These are phyloP conservation scores for Percina caprodes DNA, from an alignment of 2,113 vertebrate genomes.

Conservation along the genomic window DNA sequence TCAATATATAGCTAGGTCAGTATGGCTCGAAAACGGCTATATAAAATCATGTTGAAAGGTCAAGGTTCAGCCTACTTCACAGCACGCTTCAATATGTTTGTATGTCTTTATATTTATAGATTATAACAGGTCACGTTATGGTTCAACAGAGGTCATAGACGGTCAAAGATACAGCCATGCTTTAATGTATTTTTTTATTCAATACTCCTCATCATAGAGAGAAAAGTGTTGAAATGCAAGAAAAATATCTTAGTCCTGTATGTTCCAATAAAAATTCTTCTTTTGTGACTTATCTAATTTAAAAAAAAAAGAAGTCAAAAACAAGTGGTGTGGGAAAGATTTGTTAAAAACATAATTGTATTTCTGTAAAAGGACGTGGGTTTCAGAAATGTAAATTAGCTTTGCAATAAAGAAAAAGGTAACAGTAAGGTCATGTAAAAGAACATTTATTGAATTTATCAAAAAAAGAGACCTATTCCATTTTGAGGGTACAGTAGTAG, in stretches of 20 bases:
- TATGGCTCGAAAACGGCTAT: neutral
- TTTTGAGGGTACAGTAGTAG: neutral
- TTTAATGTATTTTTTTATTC: neutral
- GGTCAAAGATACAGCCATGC: neutral
- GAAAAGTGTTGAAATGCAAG: neutral
- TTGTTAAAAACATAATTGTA: neutral
- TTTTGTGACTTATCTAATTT: neutral
- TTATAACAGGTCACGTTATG: neutral
- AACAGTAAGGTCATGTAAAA: neutral
- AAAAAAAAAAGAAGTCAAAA: neutral
- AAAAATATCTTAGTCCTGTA: neutral
- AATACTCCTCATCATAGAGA: neutral
- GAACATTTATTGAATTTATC: slow-evolving; percentile 1
- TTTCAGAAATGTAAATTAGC: neutral
- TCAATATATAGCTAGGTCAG: slow-evolving; percentile 3
- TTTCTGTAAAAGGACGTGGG: neutral
- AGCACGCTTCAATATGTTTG: neutral
- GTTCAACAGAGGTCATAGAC: neutral
- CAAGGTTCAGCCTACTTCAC: slow-evolving; percentile 7
- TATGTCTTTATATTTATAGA: slow-evolving; percentile 12
- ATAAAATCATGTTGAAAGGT: neutral
- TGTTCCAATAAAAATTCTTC: neutral
- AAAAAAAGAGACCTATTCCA: neutral
- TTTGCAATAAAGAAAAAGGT: neutral
- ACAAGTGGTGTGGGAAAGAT: neutral